Evolutionary conservation across 2,797 vertebrate species (phyloP).

Genomic region (Poecilia wingei): DNA sequence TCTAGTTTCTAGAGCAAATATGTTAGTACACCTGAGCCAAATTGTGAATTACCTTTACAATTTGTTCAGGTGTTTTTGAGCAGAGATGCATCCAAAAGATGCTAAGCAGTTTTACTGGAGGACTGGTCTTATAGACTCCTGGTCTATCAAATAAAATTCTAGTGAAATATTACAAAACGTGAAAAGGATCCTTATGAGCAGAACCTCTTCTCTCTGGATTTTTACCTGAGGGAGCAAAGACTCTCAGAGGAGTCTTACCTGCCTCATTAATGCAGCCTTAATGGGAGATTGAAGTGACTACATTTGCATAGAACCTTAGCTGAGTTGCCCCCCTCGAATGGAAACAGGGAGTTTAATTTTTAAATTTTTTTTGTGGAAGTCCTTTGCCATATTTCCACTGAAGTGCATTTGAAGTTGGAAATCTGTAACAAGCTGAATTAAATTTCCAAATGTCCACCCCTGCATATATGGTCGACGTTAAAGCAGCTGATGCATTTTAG

Average conservation of each 20-base stretch:
- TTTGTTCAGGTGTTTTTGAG: background rate
- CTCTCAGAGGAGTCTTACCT: conserved; percentile 28
- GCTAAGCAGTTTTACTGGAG: background rate
- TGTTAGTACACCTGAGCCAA: background rate
- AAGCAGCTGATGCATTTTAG: conserved; percentile 7
- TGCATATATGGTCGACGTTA: conserved; percentile 5
- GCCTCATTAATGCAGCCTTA: conserved; percentile 40
- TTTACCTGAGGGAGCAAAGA: conserved; percentile 23
- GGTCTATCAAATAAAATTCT: background rate
- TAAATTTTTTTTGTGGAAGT: conserved; percentile 60
- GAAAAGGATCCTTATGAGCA: background rate
- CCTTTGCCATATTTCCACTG: conserved; percentile 37
- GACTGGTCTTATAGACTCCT: background rate
- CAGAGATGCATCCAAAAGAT: background rate
- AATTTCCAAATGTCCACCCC: conserved; percentile 22
- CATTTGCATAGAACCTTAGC: conserved; percentile 71
- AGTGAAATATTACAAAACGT: background rate
- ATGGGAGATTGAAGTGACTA: conserved; percentile 55
- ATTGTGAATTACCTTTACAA: background rate
- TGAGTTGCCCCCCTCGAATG: conserved; percentile 33
- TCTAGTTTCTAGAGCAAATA: too few relatives aligned
- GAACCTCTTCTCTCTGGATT: conserved; percentile 8
- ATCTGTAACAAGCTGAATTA: conserved; percentile 33
- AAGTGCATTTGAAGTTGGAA: conserved; percentile 42
- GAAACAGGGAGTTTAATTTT: conserved; percentile 22